These are phyloP conservation scores for Drosophila algonquin DNA, from an alignment of 2,888 invertebrate genomes.

Conservation along the genomic window DNA sequence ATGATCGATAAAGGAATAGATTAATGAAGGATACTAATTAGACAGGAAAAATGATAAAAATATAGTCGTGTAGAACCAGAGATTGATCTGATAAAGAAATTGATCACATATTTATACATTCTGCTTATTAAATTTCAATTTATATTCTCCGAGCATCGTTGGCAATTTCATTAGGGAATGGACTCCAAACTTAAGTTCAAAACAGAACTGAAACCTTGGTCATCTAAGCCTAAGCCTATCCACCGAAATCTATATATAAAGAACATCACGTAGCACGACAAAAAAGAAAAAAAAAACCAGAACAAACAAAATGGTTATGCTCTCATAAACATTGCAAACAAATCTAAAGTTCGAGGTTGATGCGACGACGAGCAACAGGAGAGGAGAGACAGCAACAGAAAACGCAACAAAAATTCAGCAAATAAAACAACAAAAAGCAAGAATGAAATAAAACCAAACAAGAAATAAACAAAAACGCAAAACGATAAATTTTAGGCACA, in stretches of 20 bases:
- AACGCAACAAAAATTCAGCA: conserved; percentile 8
- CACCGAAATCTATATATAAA: conserved; percentile 33
- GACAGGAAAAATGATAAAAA: too few species aligned
- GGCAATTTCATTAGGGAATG: conserved; percentile 15
- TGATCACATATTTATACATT: neutral
- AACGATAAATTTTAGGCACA: conserved; percentile 77
- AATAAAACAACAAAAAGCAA: conserved; percentile 26
- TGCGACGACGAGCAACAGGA: conserved; percentile 71
- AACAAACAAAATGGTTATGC: conserved; percentile 68
- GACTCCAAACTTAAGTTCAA: conserved; percentile 19
- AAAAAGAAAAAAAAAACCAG: conserved; percentile 54
- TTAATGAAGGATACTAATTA: too few species aligned
- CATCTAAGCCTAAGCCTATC: conserved; percentile 33
- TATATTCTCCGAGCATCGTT: conserved; percentile 24
- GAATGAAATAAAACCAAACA: conserved; percentile 28
- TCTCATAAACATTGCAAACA: conserved; percentile 79
- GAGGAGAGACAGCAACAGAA: conserved; percentile 22
- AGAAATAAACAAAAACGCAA: conserved; percentile 38
- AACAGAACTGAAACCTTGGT: conserved; percentile 37
- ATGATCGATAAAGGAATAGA: neutral
- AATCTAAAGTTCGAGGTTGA: conserved; percentile 80
- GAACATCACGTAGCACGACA: conserved; percentile 52
- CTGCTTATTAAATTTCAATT: conserved; percentile 1
- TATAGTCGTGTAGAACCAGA: too few species aligned
- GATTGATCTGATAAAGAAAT: too few species aligned